These are phyloP conservation scores for Tortricodes alternella DNA, from an alignment of 2,888 invertebrate genomes.

Conservation along the genomic window DNA sequence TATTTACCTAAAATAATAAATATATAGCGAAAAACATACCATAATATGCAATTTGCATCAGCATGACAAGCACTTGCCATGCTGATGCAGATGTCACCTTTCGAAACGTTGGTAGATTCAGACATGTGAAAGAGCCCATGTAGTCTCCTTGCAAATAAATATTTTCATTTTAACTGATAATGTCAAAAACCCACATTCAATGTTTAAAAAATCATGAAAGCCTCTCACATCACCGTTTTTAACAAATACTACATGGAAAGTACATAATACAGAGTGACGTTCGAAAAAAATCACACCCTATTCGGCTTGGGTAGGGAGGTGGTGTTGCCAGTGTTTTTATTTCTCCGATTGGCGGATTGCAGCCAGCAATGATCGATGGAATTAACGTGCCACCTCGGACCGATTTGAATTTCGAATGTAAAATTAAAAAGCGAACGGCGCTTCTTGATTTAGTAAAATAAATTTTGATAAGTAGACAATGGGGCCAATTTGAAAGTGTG, in stretches of 20 bases:
- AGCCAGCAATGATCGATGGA: constrained; percentile 81
- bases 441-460: background rate
- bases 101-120: too few relatives aligned
- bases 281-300: constrained; percentile 75
- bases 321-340: constrained; percentile 76
- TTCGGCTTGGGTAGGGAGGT: constrained; percentile 52
- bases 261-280: constrained; percentile 45
- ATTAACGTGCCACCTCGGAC: constrained; percentile 72
- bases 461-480: background rate
- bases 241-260: constrained; percentile 35
- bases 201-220: background rate
- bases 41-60: too few relatives aligned
- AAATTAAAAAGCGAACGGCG: constrained; percentile 12
- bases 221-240: background rate
- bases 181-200: background rate
- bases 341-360: constrained; percentile 82
- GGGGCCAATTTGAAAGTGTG: too few relatives aligned
- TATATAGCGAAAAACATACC: too few relatives aligned
- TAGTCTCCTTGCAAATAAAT: too few relatives aligned
- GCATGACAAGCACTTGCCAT: too few relatives aligned
- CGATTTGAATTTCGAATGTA: constrained; percentile 58
- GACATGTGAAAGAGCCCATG: too few relatives aligned
- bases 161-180: too few relatives aligned
- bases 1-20: too few relatives aligned
- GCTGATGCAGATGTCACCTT: too few relatives aligned